Evolutionary conservation across 2,113 vertebrate species (phyloP).

Genomic region (Labrus mixtus): DNA sequence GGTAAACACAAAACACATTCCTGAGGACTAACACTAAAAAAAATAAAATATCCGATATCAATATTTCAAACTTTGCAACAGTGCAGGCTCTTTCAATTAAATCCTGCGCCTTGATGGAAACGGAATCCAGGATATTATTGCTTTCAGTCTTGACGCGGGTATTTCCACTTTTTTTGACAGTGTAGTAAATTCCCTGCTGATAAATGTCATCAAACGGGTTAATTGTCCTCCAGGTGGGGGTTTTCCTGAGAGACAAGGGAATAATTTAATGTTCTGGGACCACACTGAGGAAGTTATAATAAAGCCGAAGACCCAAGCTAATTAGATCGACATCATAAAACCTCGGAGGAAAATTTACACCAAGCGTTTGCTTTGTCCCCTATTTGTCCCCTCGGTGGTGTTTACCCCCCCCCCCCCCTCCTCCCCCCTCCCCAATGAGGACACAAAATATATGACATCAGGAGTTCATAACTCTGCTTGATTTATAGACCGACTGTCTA

Average conservation of each 20-base stretch:
- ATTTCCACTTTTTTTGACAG: constrained; percentile 47
- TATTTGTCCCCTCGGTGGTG: not conserved
- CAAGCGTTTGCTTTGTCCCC: not conserved
- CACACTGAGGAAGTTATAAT: constrained; percentile 19
- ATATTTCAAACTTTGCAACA: constrained; percentile 51
- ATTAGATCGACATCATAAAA: constrained; percentile 37
- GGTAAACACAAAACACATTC: constrained; percentile 63
- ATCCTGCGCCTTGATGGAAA: constrained; percentile 35
- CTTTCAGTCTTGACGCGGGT: constrained; percentile 47
- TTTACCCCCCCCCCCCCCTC: constrained; percentile 21
- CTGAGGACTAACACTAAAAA: constrained; percentile 52
- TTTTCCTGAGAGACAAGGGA: constrained; percentile 31
- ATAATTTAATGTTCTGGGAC: constrained; percentile 25
- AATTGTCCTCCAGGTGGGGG: constrained; percentile 32
- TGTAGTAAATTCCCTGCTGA: constrained; percentile 19
- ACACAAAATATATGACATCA: constrained; percentile 44
- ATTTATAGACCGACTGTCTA: constrained; percentile 66
- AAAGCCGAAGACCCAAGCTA: constrained; percentile 27
- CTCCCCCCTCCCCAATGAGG: constrained; percentile 26
- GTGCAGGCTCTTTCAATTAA: constrained; percentile 60
- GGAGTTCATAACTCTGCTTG: constrained; percentile 44
- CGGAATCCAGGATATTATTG: constrained; percentile 54
- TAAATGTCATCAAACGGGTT: constrained; percentile 31
- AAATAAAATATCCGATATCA: constrained; percentile 58
- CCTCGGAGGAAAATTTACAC: constrained; percentile 1